These are phyloP conservation scores for Epizoanthus illoricatus DNA, from an alignment of 92 coral and sea anemone species.

Conservation along the genomic window DNA sequence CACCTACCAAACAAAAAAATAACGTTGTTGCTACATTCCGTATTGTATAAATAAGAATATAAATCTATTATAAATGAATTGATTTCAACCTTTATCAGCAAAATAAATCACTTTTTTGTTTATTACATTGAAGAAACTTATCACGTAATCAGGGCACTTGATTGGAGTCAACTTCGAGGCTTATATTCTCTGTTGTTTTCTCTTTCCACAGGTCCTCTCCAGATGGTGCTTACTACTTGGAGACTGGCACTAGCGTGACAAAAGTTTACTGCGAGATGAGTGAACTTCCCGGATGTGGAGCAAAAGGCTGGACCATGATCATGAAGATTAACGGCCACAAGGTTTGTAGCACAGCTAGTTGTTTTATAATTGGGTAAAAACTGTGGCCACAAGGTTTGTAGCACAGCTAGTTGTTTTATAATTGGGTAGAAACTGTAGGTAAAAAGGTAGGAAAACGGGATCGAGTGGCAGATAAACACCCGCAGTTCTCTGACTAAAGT, in stretches of 20 bases:
- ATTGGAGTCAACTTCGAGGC: neutral
- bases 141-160: neutral
- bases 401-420: too few relatives aligned
- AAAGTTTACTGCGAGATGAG: slow-evolving; percentile 54
- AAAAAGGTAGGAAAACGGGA: too few relatives aligned
- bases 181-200: neutral
- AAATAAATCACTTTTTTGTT: too few relatives aligned
- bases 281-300: slow-evolving; percentile 48
- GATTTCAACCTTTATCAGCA: too few relatives aligned
- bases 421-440: too few relatives aligned
- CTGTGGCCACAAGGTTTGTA: slow-evolving; percentile 38
- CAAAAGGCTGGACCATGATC: slow-evolving; percentile 48
- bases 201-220: slow-evolving; percentile 28
- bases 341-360: neutral
- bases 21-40: too few relatives aligned
- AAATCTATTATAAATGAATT: neutral
- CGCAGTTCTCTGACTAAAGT: too few relatives aligned
- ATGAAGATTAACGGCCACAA: slow-evolving; percentile 52
- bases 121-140: neutral
- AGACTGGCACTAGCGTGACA: slow-evolving; percentile 30
- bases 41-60: too few relatives aligned
- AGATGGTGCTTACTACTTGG: slow-evolving; percentile 47
- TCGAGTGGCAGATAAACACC: too few relatives aligned
- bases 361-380: too few relatives aligned
- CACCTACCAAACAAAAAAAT: too few relatives aligned